Percentiles rank a stretch among this genome's conserved stretches.
Conservation (phyloP, 2,888 invertebrate species). For the Macrosoma leucophasiata region DNA sequence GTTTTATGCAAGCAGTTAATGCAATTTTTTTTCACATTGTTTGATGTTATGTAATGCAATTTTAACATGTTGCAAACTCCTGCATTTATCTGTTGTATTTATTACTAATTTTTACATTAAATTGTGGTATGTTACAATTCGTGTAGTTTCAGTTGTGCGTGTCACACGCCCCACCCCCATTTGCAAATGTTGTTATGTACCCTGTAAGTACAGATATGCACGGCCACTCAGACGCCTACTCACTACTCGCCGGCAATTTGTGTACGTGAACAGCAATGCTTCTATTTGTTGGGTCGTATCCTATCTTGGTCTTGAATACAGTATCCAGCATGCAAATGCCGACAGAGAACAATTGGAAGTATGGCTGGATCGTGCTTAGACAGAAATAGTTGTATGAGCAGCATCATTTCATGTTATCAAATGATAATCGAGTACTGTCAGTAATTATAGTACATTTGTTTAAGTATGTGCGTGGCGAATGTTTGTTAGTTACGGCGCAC, state of each 20-base stretch:
- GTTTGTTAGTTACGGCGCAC: too few relatives aligned
- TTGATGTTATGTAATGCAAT: conserved; percentile 77
- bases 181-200: conserved; percentile 35
- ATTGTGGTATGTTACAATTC: conserved; percentile 81
- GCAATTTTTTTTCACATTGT: conserved; percentile 76
- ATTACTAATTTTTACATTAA: conserved; percentile 84
- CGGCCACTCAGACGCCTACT: conserved; percentile 26
- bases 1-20: conserved; percentile 75
- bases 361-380: too few relatives aligned
- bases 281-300: too few relatives aligned
- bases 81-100: conserved; percentile 81
- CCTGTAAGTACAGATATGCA: conserved; percentile 28
- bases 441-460: too few relatives aligned
- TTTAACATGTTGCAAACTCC: conserved; percentile 77
- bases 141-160: conserved; percentile 73
- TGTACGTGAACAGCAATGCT: conserved; percentile 18
- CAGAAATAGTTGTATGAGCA: too few relatives aligned
- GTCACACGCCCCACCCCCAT: conserved; percentile 54
- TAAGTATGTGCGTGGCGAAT: too few relatives aligned
- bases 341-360: too few relatives aligned
- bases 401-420: too few relatives aligned
- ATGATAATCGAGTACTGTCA: too few relatives aligned
- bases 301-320: too few relatives aligned
- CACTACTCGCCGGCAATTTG: conserved; percentile 23
- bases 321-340: too few relatives aligned